Conservation (phyloP, 2,797 vertebrate genomes). For the Typhlichthys eigenmanni region DNA sequence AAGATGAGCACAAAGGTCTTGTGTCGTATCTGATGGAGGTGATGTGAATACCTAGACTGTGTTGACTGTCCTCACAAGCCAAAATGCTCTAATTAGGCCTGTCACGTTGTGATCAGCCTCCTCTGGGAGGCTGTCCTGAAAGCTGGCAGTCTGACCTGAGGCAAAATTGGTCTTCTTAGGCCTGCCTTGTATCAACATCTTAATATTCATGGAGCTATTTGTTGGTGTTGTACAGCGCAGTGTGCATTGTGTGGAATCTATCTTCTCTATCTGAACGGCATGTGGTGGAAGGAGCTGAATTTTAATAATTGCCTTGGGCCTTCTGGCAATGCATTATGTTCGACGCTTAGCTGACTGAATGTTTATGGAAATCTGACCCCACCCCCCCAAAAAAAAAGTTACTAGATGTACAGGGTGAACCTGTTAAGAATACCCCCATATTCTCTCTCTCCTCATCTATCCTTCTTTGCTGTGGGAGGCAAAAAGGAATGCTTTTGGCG, state of each 20-base stretch:
- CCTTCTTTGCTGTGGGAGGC: constrained; percentile 17
- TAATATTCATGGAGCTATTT: constrained; percentile 22
- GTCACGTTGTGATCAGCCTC: constrained; percentile 10
- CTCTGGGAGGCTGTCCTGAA: constrained; percentile 16
- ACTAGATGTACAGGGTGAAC: constrained; percentile 41
- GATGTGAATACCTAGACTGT: constrained; percentile 29
- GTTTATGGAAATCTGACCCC: constrained; percentile 48
- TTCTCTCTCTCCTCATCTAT: constrained; percentile 9
- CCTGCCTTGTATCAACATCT: constrained; percentile 2
- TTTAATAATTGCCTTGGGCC: constrained; percentile 37
- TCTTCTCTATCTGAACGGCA: not conserved
- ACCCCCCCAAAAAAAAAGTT: constrained; percentile 8
- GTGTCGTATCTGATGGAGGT: constrained; percentile 15
- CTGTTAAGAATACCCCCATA: constrained; percentile 50
- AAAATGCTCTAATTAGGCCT: constrained; percentile 53
- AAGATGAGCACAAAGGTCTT: too few relatives aligned
- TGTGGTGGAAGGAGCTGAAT: constrained; percentile 21
- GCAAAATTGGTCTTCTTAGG: constrained; percentile 14
- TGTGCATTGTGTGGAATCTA: not conserved
- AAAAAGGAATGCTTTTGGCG: constrained; percentile 18
- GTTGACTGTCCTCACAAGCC: constrained; percentile 30
- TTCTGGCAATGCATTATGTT: constrained; percentile 37
- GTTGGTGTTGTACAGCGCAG: constrained; percentile 22
- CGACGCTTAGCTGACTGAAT: constrained; percentile 35
- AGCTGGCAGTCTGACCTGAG: constrained; percentile 33